Percentiles rank a stretch among this genome's conserved stretches.
Conservation (phyloP, 2,797 vertebrate genomes). For the Melanotaenia maccullochi region DNA sequence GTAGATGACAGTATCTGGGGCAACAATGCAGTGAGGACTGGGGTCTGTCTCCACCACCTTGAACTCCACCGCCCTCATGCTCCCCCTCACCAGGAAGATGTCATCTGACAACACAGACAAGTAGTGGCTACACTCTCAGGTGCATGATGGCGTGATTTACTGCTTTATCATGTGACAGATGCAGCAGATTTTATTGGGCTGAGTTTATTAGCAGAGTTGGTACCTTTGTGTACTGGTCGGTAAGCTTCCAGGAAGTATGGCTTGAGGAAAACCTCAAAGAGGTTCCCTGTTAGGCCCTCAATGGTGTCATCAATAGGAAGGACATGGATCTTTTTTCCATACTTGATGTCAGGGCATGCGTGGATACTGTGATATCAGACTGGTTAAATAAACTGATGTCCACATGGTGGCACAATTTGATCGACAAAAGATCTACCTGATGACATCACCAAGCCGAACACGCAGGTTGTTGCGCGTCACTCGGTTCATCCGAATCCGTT, state of each 20-base stretch:
- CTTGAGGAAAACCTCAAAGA: constrained; percentile 97
- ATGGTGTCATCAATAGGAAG: constrained; percentile 96
- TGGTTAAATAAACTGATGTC: neutral
- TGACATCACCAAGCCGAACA: constrained; percentile 82
- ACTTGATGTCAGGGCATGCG: constrained; percentile 95
- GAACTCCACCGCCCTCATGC: constrained; percentile 97
- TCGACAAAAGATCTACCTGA: constrained; percentile 70
- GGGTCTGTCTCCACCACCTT: constrained; percentile 97
- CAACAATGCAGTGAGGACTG: constrained; percentile 93
- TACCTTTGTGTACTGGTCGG: constrained; percentile 92
- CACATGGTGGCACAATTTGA: no score
- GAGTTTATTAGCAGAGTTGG: neutral
- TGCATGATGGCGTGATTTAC: neutral
- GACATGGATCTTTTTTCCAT: constrained; percentile 93
- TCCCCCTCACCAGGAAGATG: constrained; percentile 94
- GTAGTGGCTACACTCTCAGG: neutral
- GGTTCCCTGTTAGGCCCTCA: constrained; percentile 93
- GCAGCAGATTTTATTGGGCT: neutral
- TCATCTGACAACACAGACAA: constrained; percentile 82
- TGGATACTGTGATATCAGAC: constrained; percentile 86
- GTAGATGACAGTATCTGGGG: constrained; percentile 96
- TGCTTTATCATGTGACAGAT: neutral
- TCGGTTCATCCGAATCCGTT: constrained; percentile 80
- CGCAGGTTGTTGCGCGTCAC: constrained; percentile 84
- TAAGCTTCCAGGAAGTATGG: constrained; percentile 96